These are phyloP conservation scores for Microtus ochrogaster DNA, from an alignment of 2,113 vertebrate species.

Conservation along the genomic window DNA sequence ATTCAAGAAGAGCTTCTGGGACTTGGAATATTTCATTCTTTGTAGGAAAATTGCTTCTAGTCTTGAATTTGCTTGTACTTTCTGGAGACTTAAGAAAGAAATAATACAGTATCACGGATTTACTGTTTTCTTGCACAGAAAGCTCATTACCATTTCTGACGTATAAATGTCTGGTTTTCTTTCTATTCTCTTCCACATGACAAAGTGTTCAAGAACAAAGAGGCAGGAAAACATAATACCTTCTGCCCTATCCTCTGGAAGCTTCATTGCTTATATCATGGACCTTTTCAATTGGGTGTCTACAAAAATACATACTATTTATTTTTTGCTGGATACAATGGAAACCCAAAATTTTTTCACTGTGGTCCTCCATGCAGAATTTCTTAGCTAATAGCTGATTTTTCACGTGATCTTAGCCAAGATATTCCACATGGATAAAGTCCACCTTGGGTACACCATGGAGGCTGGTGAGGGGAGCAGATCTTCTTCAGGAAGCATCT, in stretches of 20 bases:
- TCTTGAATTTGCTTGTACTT: not conserved
- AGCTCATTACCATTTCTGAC: not conserved
- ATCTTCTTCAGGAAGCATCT: not conserved
- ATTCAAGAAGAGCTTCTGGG: not conserved
- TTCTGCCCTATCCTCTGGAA: not conserved
- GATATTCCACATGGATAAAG: not conserved
- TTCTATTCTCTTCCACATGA: not conserved
- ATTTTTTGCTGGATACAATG: not conserved
- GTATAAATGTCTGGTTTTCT: not conserved
- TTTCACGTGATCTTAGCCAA: not conserved
- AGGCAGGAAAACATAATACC: not conserved
- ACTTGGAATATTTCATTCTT: not conserved
- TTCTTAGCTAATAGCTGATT: not conserved
- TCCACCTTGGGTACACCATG: not conserved
- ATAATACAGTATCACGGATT: not conserved
- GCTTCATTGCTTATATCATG: not conserved
- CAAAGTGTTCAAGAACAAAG: not conserved
- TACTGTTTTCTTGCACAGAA: conserved; percentile 14
- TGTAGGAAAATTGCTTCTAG: not conserved
- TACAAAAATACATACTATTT: not conserved
- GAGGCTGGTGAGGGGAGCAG: not conserved
- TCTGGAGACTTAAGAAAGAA: not conserved
- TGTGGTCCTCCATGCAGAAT: not conserved
- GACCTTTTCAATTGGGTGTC: not conserved
- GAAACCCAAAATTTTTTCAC: not conserved